Evolutionary conservation across 1,140 invertebrate genomes (phyloP), one percentile per base, ranked within the genome.

Genomic region (Cotesia chilonis): DNA sequence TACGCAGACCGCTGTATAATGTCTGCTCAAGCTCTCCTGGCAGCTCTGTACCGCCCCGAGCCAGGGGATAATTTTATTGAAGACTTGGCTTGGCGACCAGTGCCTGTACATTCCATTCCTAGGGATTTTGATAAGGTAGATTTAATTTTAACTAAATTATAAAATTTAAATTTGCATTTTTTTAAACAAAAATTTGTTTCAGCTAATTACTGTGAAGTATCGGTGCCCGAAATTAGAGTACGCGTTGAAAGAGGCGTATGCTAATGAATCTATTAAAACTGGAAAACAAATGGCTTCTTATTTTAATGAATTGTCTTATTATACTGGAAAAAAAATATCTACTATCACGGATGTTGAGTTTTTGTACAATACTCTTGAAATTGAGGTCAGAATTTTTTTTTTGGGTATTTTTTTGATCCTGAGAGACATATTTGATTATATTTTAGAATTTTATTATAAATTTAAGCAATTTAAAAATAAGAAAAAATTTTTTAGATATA

Each of bases 1-100:
- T 92, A 93, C 78, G 88, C 89, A 5, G 92, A 96, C 73, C 88
- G 96, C 52, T 95, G 95, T 79, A 85, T 96, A 74, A 96, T 95
- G 92, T 97, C 95, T 82, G 94, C 94, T 0, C 90, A 93, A 79
- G 88, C 91, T 47, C 88, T 96, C 67, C 87, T 97, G 28, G 94
- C 95, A 5, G 95, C 94, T 28, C 85, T 98, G 47, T 97, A 92
- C 86, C 93, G 92, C 28, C 95, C 95, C 0, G 82, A 83, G 28
- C 85, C 89, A 4, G 84, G 90, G 35, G 91, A 94, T 79, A 87
- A 90, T 71, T 96, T 95, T 90, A 89, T 94, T 78, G 81, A 88
- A 0, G 85, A 91, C 59, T 85, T 98, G 57, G 79, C 84, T 0
- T 98, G 96, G 96, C 94, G 95, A 77, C 96, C 96, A 0, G 92